Base-by-base conservation (phyloP, 37 sponge, comb jelly and placozoan genomes). In the Halichondria panicea region DNA sequence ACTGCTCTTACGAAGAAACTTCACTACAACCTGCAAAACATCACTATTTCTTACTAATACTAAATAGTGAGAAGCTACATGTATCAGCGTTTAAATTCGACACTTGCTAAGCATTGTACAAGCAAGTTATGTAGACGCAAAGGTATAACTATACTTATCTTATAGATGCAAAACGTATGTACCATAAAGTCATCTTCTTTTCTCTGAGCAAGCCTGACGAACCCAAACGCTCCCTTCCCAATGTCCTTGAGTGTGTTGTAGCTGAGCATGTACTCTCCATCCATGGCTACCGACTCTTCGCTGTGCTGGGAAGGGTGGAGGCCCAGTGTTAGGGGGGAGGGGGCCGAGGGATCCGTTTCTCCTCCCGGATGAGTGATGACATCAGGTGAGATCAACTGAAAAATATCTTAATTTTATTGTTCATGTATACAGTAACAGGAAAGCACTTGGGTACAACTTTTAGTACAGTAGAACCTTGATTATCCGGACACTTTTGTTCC, bases 171-270 rank as follows among this genome's bases (percentile, higher is more conserved):
- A n/a, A n/a, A n/a, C n/a, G n/a, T n/a, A n/a, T n/a, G n/a, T n/a
- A 87, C 89, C 73, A 67, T 30, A 0, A 43, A 5, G 1, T 44
- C 62, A 45, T 84, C 78, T 18, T 75, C 81, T 30, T 38, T 75
- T 24, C 68, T 80, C 61, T 64, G 58, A 15, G 95, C 91, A 28
- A 83, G 43, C n/a, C 77, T 81, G 34, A 96, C 97, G 76, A 87
- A 86, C 30, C 97, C 97, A 80, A 96, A 96, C 0, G 97, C 97
- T 60, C 97, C 97, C 42, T 87, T 89, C 1, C 97, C 97, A 50
- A 96, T 70, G 36, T 79, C 56, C 38, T 44, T 70, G 39, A 89
- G 72, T 15, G 84, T 93, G 39, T 81, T 74, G 53, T 93, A 96
- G 55, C 41, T 60, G 13, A 58, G 40, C 4, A 12, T 61, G 63